Evolutionary conservation across 2,888 invertebrate genomes (phyloP), one percentile per base, ranked within the genome.

Genomic region (Drosophila antonietae): DNA sequence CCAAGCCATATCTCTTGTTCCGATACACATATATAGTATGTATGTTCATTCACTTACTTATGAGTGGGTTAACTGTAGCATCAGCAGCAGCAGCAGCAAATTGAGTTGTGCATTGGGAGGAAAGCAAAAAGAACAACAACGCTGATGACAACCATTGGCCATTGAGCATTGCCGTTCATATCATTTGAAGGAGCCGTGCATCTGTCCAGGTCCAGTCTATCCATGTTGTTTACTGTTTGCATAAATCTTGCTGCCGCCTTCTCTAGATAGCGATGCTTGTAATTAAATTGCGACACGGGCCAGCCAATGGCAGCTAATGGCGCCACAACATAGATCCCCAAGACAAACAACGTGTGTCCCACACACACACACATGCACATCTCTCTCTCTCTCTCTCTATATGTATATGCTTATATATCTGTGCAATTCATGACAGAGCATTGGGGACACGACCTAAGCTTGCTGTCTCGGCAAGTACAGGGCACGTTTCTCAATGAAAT

Each of bases 401-500:
- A 10, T 10, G 1, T 39, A 55, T 20, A 28, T 41, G 5, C 28
- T 3, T 20, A 28, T 41, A 55, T 55, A 55, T 57, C 43, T 43
- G 77, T 68, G 66, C 80, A 68, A 80, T 73, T 78, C 86, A 85
- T 85, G 81, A 88, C 84, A 64, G 81, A 81, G 73, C 79, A 75
- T 59, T 73, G 88, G 87, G 81, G 81, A 83, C 89, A 89, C 88
- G 87, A 87, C 81, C 87, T 85, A 81, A 59, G 60, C 74, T 51
- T 63, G 72, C 63, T 75, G 79, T 77, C 76, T 65, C 65, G 67
- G 67, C 78, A 73, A 73, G 78, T 75, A 89, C 88, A 76, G 83
- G 78, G 83, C 90, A 90, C 89, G 88, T 89, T 88, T 89, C 88
- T 89, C 79, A 89, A 89, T 89, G 88, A 89, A 89, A 89, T 90